phyloP scores from a whole-genome alignment of 2,113 vertebrate species.

The Clinocottus analis region DNA sequence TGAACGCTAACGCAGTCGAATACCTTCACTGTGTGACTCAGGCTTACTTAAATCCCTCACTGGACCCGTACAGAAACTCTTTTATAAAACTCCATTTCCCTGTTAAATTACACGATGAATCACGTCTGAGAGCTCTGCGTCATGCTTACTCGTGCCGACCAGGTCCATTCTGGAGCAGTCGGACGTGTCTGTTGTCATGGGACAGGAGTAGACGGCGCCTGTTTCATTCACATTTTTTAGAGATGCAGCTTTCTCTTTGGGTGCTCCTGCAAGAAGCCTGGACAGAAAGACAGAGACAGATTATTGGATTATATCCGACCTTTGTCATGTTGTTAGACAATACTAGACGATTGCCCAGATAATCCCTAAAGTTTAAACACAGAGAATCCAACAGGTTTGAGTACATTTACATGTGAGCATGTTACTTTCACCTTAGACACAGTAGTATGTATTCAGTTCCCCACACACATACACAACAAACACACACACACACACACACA shows the following conservation, averaged over 20 bases:
- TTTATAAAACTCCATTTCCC: neutral
- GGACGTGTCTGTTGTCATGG: constrained; percentile 73
- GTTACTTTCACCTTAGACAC: neutral
- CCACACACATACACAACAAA: neutral
- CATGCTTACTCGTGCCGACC: constrained; percentile 83
- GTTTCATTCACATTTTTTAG: constrained; percentile 84
- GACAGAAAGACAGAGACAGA: constrained; percentile 40
- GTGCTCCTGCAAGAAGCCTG: constrained; percentile 91
- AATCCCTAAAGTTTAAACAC: constrained; percentile 26
- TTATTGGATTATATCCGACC: constrained; percentile 43
- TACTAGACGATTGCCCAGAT: constrained; percentile 42
- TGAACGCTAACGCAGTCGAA: neutral
- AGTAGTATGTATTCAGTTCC: neutral
- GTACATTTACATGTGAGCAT: neutral
- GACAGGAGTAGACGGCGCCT: constrained; percentile 91
- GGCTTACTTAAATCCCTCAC: neutral
- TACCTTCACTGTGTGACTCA: neutral
- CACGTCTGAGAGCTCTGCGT: neutral
- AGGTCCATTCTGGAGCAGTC: constrained; percentile 91
- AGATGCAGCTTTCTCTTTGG: constrained; percentile 82
- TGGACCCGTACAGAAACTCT: neutral
- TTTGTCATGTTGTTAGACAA: constrained; percentile 28
- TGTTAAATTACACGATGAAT: neutral
- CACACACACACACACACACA: neutral
- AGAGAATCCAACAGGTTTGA: neutral